phyloP scores from a whole-genome alignment of 2,113 vertebrate genomes.

The Corydoras maculifer region DNA sequence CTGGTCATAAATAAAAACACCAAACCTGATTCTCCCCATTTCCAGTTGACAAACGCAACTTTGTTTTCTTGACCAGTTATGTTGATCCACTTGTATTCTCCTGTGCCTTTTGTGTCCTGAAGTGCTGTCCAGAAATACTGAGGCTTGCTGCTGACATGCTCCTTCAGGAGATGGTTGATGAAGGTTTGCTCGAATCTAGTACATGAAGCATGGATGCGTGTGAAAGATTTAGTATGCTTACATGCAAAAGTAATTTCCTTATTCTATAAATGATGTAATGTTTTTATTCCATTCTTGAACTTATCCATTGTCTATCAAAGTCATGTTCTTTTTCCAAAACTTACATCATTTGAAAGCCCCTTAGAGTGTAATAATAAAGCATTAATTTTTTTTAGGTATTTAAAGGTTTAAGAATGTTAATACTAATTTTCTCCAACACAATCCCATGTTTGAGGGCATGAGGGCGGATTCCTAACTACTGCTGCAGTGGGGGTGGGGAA shows the following conservation, averaged over 20 bases:
- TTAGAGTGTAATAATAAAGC: too few species aligned
- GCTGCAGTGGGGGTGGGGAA: too few species aligned
- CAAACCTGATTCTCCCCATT: constrained; percentile 74
- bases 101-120: constrained; percentile 68
- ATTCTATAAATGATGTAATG: too few species aligned
- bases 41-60: constrained; percentile 84
- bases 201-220: constrained; percentile 13
- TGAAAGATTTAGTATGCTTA: background rate
- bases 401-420: too few species aligned
- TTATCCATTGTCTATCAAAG: too few species aligned
- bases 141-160: constrained; percentile 56
- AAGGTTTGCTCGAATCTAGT: constrained; percentile 92
- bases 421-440: too few species aligned
- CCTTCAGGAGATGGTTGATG: constrained; percentile 77
- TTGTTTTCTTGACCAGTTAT: constrained; percentile 46
- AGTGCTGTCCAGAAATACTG: constrained; percentile 86
- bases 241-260: background rate
- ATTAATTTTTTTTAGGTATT: too few species aligned
- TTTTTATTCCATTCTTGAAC: too few species aligned
- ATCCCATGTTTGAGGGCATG: too few species aligned
- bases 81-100: constrained; percentile 80
- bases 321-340: too few species aligned
- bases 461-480: too few species aligned
- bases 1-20: background rate
- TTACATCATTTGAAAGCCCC: too few species aligned